These are phyloP conservation scores for Prunella himalayana DNA, from an alignment of 2,113 vertebrate genomes.

Conservation along the genomic window DNA sequence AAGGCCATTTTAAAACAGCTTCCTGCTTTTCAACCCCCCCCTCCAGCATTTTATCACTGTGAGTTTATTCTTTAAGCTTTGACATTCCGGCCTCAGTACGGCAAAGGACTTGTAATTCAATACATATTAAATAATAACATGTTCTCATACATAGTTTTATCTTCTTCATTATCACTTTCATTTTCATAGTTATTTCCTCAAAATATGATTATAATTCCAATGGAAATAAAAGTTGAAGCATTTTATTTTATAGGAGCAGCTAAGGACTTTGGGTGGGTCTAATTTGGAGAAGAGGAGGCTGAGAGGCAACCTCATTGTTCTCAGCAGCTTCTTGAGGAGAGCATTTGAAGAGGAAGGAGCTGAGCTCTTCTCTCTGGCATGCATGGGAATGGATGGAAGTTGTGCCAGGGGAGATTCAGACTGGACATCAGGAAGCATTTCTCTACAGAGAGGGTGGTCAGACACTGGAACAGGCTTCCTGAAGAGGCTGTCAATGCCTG, in stretches of 20 bases:
- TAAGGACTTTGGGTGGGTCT: not conserved
- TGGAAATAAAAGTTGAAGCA: not conserved
- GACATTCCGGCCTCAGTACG: not conserved
- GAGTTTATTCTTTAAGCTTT: not conserved
- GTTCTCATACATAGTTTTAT: not conserved
- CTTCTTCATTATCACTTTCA: not conserved
- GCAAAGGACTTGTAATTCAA: not conserved
- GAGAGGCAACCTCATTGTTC: not conserved
- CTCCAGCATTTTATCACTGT: not conserved
- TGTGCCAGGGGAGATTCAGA: not conserved
- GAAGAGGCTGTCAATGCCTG: not conserved
- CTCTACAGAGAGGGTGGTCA: not conserved
- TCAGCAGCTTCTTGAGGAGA: not conserved
- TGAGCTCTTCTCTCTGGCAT: not conserved
- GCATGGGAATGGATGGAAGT: not conserved
- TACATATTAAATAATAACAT: not conserved
- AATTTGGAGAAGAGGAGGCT: not conserved
- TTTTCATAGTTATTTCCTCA: not conserved
- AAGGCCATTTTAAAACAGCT: not conserved
- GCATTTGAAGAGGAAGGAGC: not conserved
- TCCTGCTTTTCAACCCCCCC: not conserved
- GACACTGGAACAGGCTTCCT: not conserved
- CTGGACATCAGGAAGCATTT: not conserved
- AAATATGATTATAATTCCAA: not conserved
- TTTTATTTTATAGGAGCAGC: not conserved